Evolutionary conservation across 2,888 invertebrate genomes (phyloP), one percentile per base, ranked within the genome.

Genomic region (Entomobrya proxima): DNA sequence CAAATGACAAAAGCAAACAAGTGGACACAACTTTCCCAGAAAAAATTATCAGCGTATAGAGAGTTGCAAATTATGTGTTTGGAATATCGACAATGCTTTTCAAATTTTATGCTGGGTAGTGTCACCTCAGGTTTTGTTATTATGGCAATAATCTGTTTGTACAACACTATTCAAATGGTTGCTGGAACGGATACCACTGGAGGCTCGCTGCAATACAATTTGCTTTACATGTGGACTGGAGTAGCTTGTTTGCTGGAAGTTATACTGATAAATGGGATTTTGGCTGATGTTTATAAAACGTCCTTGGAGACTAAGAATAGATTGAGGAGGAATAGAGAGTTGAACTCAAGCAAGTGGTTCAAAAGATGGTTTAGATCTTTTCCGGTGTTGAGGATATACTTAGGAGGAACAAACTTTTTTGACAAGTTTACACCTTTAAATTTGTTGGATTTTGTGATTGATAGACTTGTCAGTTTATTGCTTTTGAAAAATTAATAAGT

Each of bases 11-110:
- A 40, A 21, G 69, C 2, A 37, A 21, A 2, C 9, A 40, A 40
- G 44, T 27, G 24, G n/a, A 13, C n/a, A 1, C 37, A 15, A 9
- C 37, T n/a, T n/a, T n/a, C n/a, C n/a, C n/a, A n/a, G n/a, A n/a
- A n/a, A 32, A 18, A 5, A 21, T 24, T 24, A 3, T 1, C 4
- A 7, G 0, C 18, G 0, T 40, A 69, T 40, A n/a, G 69, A 9
- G 30, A 74, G n/a, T 15, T 74, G 2, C 72, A 74, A 30, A 27
- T 74, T 7, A 74, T 74, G 72, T 47, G 47, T n/a, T 5, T 47
- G 13, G 24, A 30, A 13, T 74, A 50, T 18, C 27, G 72, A 11
- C 13, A 21, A 15, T 6, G 27, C 1, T 40, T 30, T 11, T 21
- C 40, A 0, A 24, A 69, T 9, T 40, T 9, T 2, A 40, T 69